These are phyloP conservation scores for Hirudo medicinalis DNA, from an alignment of 1,140 invertebrate genomes.

Conservation along the genomic window DNA sequence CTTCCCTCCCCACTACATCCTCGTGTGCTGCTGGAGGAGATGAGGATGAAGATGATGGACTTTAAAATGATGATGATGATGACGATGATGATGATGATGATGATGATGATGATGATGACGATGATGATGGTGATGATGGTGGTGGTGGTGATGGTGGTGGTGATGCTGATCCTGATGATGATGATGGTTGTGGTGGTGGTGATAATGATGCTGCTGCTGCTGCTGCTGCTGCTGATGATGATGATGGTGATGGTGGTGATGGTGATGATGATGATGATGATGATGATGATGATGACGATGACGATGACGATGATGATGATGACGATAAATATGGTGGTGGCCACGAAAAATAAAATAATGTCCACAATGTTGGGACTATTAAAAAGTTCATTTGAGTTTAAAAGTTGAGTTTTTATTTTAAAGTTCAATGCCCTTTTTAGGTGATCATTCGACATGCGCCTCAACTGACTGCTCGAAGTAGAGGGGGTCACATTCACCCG, in stretches of 20 bases:
- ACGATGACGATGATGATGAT: too few relatives aligned
- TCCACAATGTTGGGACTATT: too few relatives aligned
- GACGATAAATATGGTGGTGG: too few relatives aligned
- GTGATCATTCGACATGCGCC: too few relatives aligned
- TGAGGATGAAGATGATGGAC: background rate
- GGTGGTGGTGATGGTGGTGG: background rate
- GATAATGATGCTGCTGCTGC: background rate
- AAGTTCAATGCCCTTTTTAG: too few relatives aligned
- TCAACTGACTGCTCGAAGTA: too few relatives aligned
- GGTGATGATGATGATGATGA: background rate
- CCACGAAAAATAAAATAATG: too few relatives aligned
- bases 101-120: background rate
- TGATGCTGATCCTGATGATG: background rate
- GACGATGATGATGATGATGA: background rate
- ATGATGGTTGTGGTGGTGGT: background rate
- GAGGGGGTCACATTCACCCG: too few relatives aligned
- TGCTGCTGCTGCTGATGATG: background rate
- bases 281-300: too few relatives aligned
- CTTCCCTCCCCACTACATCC: too few relatives aligned
- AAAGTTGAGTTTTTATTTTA: too few relatives aligned
- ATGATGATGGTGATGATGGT: background rate
- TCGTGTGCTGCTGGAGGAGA: background rate
- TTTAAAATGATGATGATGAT: slow-evolving; percentile 1
- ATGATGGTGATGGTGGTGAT: background rate
- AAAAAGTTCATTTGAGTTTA: too few relatives aligned